phyloP scores from a whole-genome alignment of 2,888 invertebrate species.

The Thumatha senex region DNA sequence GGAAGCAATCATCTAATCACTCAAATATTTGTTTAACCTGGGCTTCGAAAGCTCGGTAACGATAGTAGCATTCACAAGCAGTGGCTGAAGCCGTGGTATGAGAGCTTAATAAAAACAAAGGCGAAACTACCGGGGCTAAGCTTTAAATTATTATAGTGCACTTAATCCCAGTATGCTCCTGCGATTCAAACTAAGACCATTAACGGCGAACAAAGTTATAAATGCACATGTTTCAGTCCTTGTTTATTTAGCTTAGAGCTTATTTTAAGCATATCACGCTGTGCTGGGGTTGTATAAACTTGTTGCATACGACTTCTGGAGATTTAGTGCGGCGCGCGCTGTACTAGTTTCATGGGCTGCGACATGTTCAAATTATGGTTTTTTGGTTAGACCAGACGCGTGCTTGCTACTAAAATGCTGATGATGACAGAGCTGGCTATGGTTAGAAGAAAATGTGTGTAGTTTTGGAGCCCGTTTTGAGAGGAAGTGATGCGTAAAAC shows the following conservation, averaged over 20 bases:
- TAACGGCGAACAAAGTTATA: slow-evolving; percentile 26
- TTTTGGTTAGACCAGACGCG: slow-evolving; percentile 3
- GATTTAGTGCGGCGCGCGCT: slow-evolving; percentile 10
- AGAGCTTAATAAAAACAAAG: neutral
- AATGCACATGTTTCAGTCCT: neutral
- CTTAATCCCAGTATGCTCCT: slow-evolving; percentile 36
- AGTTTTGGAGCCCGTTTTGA: too few species aligned
- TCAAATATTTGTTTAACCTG: too few species aligned
- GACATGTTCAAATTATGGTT: slow-evolving; percentile 7
- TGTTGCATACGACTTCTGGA: slow-evolving; percentile 29
- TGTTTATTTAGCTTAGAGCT: slow-evolving; percentile 8
- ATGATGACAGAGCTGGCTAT: too few species aligned
- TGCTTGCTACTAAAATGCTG: neutral
- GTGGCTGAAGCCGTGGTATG: too few species aligned
- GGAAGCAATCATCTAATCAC: too few species aligned
- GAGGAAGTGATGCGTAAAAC: too few species aligned
- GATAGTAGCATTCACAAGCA: too few species aligned
- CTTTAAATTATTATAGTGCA: slow-evolving; percentile 32
- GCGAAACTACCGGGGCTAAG: slow-evolving; percentile 10
- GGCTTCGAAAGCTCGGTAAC: too few species aligned
- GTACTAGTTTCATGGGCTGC: slow-evolving; percentile 16
- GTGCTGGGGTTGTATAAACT: slow-evolving; percentile 17
- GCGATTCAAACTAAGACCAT: slow-evolving; percentile 33
- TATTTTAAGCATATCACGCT: neutral
- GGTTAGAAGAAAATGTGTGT: neutral